Percentiles rank a stretch among this genome's conserved stretches.
phyloP scores from a whole-genome alignment of 2,888 invertebrate genomes.

The Busseola fusca region DNA sequence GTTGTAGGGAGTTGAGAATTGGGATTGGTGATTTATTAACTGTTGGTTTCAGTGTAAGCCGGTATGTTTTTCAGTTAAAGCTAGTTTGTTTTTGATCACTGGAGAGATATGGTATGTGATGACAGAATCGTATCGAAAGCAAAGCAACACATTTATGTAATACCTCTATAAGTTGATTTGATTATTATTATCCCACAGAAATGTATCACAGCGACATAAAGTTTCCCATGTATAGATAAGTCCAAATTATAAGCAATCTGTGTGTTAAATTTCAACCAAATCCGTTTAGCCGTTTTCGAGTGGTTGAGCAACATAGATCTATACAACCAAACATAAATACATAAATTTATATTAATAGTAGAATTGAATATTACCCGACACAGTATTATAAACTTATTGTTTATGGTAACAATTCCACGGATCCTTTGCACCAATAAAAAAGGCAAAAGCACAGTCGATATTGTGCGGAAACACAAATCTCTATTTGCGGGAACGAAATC shows the following conservation, averaged over 20 bases:
- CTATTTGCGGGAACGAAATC: slow-evolving; percentile 73
- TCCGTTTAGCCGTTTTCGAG: neutral
- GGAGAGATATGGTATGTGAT: no score
- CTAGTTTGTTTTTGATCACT: neutral
- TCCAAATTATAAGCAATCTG: neutral
- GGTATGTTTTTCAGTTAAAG: neutral
- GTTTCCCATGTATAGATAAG: no score
- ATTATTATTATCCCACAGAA: no score
- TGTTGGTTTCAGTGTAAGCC: neutral
- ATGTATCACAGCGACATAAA: no score
- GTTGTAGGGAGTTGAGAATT: slow-evolving; percentile 3
- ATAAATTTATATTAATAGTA: neutral
- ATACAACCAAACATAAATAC: neutral
- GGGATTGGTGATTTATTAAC: slow-evolving; percentile 31
- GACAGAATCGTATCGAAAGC: neutral
- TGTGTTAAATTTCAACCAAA: neutral
- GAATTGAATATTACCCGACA: neutral
- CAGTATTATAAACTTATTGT: neutral
- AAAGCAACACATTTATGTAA: neutral
- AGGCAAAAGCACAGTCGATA: slow-evolving; percentile 61
- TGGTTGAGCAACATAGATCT: neutral
- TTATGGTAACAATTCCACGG: slow-evolving; percentile 21
- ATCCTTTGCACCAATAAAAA: slow-evolving; percentile 53
- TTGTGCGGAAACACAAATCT: slow-evolving; percentile 69
- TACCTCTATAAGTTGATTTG: no score